These are phyloP conservation scores for Athripsodes cinereus DNA, from an alignment of 2,888 invertebrate genomes.

Conservation along the genomic window DNA sequence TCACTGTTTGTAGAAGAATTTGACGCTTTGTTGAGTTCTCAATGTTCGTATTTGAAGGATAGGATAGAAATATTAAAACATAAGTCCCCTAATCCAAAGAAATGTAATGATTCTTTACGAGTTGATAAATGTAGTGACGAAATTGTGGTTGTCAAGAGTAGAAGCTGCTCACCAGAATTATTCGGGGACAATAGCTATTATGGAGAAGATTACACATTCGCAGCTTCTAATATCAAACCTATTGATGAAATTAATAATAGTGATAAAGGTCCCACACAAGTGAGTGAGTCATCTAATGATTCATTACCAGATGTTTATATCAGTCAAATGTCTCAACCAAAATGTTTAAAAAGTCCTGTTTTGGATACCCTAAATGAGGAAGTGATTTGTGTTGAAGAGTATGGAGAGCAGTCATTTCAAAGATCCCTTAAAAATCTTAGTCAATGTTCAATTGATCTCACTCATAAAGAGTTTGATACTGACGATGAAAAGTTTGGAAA, in stretches of 20 bases:
- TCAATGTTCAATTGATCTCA: background rate
- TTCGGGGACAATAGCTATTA: constrained; percentile 41
- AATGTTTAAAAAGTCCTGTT: too few relatives aligned
- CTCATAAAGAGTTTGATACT: background rate
- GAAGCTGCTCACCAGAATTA: constrained; percentile 44
- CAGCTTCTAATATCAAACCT: background rate
- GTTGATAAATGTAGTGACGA: too few relatives aligned
- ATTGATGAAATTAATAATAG: background rate
- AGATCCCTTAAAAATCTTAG: background rate
- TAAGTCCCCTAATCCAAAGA: constrained; percentile 1
- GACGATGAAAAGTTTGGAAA: background rate
- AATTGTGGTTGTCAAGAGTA: constrained; percentile 21
- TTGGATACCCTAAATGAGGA: background rate
- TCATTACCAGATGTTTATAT: constrained; percentile 19
- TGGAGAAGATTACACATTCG: background rate
- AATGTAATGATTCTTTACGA: background rate
- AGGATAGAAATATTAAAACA: background rate
- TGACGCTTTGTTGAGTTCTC: constrained; percentile 39
- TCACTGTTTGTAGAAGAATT: constrained; percentile 39
- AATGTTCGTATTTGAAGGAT: constrained; percentile 27
- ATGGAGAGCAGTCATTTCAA: too few relatives aligned
- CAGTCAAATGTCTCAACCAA: constrained; percentile 8
- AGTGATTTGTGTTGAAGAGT: background rate
- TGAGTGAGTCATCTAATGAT: constrained; percentile 15
- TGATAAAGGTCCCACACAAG: background rate